phyloP scores from a whole-genome alignment of 2,797 vertebrate genomes.

The Eurystomus glaucurus region DNA sequence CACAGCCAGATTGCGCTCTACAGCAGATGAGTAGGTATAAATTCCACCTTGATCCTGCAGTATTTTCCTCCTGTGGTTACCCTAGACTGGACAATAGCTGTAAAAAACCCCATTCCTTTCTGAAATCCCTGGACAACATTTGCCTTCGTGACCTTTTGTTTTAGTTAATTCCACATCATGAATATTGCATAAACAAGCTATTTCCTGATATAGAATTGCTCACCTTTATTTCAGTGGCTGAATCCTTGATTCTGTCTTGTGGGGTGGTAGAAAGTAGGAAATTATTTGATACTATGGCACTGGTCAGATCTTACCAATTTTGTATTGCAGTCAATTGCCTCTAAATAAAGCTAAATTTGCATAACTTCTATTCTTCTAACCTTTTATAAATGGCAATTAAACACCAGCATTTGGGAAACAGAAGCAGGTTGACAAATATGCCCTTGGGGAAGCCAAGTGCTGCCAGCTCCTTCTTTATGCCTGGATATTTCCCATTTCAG shows the following conservation, averaged over 20 bases:
- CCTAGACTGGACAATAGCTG: not conserved
- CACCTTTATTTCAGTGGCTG: conserved; percentile 32
- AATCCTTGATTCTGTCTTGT: conserved; percentile 30
- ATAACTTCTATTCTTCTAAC: not conserved
- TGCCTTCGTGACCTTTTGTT: not conserved
- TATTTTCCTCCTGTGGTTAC: conserved; percentile 31
- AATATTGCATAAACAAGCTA: not conserved
- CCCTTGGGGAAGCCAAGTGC: not conserved
- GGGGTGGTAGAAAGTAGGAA: not conserved
- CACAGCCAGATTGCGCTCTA: not conserved
- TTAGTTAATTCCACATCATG: not conserved
- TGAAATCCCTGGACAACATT: not conserved
- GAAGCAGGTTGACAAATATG: not conserved
- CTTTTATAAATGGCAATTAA: conserved; percentile 29
- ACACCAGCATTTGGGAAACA: not conserved
- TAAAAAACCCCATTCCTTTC: not conserved
- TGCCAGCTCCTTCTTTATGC: not conserved
- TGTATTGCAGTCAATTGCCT: conserved; percentile 19
- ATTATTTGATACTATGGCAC: not conserved
- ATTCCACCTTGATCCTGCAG: not conserved
- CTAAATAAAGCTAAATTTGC: conserved; percentile 11
- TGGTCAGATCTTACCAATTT: conserved; percentile 35
- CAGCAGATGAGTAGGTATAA: fast-evolving
- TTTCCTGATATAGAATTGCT: conserved; percentile 43
- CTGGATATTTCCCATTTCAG: not conserved